Evolutionary conservation across 2,888 invertebrate species (phyloP).

Genomic region (Acronicta psi): DNA sequence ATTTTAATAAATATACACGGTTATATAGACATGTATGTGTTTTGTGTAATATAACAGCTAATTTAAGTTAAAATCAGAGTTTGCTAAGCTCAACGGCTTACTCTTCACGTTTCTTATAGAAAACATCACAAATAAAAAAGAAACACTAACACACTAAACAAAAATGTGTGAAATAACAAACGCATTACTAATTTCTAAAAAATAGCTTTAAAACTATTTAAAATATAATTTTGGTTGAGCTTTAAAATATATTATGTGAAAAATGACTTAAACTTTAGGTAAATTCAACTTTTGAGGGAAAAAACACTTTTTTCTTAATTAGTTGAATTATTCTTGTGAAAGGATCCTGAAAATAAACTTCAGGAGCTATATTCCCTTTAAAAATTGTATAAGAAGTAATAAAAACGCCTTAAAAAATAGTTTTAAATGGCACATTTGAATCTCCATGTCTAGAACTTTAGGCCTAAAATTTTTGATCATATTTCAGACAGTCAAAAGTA

Average conservation of each 20-base stretch:
- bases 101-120: background rate
- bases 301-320: too few species aligned
- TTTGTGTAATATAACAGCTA: conserved; percentile 3
- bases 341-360: fast-evolving
- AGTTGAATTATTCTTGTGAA: background rate
- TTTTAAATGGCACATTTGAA: background rate
- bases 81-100: background rate
- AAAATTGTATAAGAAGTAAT: background rate
- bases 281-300: background rate
- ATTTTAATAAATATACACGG: conserved; percentile 6
- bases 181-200: background rate
- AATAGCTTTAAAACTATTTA: background rate
- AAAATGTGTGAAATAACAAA: background rate
- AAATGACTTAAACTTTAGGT: background rate
- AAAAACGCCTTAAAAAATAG: background rate
- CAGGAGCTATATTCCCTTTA: background rate
- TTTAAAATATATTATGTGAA: conserved; percentile 1
- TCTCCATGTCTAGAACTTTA: conserved; percentile 12
- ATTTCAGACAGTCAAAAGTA: conserved; percentile 2
- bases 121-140: background rate
- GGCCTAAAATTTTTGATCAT: conserved; percentile 41
- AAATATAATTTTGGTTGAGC: background rate
- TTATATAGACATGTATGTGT: background rate
- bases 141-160: background rate
- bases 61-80: background rate